phyloP scores from a whole-genome alignment of 2,888 invertebrate species.

The Drosophila setosimentum region DNA sequence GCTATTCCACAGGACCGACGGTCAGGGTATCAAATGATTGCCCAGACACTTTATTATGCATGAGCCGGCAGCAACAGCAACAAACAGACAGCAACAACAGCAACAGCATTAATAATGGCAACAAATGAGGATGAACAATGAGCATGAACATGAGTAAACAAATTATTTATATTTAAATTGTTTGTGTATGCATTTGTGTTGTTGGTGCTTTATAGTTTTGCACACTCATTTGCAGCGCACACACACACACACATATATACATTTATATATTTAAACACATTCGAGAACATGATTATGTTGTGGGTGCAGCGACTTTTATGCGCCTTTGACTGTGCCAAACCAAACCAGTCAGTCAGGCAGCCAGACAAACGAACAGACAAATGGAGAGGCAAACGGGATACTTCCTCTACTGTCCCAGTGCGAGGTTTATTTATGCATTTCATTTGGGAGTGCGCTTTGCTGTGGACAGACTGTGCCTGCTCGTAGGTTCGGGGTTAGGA shows the following conservation, averaged over 20 bases:
- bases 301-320: constrained; percentile 58
- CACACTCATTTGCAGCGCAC: constrained; percentile 51
- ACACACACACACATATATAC: not conserved
- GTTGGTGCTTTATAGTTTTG: constrained; percentile 63
- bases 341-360: constrained; percentile 1
- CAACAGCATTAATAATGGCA: constrained; percentile 30
- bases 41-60: constrained; percentile 81
- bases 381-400: constrained; percentile 30
- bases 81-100: constrained; percentile 37
- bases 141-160: constrained; percentile 74
- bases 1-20: constrained; percentile 40
- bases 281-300: constrained; percentile 72
- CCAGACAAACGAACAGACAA: constrained; percentile 17
- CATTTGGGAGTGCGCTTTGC: constrained; percentile 68
- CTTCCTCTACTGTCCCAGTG: constrained; percentile 41
- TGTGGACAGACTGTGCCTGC: constrained; percentile 23
- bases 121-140: constrained; percentile 67
- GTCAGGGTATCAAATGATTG: constrained; percentile 73
- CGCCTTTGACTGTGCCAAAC: constrained; percentile 61
- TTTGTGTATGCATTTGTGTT: constrained; percentile 66
- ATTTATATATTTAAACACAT: constrained; percentile 21
- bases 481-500: not conserved
- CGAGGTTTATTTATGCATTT: constrained; percentile 77
- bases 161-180: constrained; percentile 80
- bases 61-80: constrained; percentile 57